A percentile compares a stretch with the other conserved stretches of the same genome.
These are phyloP conservation scores for Myotis vivesi DNA, from an alignment of 2,797 vertebrate species.

Conservation along the genomic window DNA sequence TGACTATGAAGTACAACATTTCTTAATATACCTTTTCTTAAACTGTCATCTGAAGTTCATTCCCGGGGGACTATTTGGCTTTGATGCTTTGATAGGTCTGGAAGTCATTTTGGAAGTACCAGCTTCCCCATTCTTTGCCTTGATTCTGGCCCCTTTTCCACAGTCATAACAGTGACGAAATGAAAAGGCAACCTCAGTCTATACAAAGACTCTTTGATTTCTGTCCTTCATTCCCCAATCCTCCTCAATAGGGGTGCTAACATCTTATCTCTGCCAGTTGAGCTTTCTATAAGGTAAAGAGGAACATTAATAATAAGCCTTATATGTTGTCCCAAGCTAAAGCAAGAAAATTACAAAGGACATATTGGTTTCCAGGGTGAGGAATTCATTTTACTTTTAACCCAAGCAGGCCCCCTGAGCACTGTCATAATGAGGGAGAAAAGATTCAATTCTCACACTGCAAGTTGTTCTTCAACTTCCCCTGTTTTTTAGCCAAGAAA, in stretches of 20 bases:
- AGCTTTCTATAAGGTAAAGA: slow-evolving; percentile 39
- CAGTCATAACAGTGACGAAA: slow-evolving; percentile 23
- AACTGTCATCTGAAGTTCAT: not conserved
- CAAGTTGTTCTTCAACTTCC: not conserved
- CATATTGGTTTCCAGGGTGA: not conserved
- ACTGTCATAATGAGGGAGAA: slow-evolving; percentile 9
- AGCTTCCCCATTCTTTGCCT: not conserved
- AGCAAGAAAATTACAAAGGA: slow-evolving; percentile 30
- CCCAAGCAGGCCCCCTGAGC: slow-evolving; percentile 9
- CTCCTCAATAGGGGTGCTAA: not conserved
- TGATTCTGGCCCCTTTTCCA: not conserved
- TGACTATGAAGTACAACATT: slow-evolving; percentile 59
- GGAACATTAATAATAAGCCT: not conserved
- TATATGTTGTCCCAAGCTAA: not conserved
- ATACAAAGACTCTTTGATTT: not conserved
- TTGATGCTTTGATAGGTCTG: slow-evolving; percentile 39
- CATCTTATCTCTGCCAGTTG: not conserved
- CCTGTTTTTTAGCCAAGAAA: not conserved
- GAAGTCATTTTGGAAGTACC: slow-evolving; percentile 23
- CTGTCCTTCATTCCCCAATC: not conserved
- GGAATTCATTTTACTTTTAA: slow-evolving; percentile 53
- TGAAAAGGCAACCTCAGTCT: not conserved
- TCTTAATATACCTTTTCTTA: not conserved
- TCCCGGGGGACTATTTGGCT: slow-evolving; percentile 18
- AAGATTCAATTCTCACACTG: not conserved